Base-by-base conservation (phyloP, 35 echinoderm and acorn worm genomes). In the Ptychodera flava region DNA sequence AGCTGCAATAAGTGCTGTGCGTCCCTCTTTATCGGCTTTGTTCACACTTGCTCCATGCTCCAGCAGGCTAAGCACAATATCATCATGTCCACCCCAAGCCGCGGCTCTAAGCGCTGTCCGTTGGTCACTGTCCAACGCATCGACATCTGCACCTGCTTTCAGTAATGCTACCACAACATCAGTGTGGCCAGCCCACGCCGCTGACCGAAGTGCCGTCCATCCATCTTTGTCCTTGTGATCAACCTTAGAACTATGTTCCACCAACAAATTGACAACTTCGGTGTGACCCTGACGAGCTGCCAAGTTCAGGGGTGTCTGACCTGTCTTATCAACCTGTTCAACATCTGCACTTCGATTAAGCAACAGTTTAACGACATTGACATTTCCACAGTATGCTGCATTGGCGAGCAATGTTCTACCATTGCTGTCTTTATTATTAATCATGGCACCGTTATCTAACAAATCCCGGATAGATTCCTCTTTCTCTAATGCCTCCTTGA, bases 161-260 rank as follows among this genome's bases (percentile, higher is more conserved):
- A 98, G 88, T 35, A 98, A 85, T 14, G 95, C 88, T 85, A 83
- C 81, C 28, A 98, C 95, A 0, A 98, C 95, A 80, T 98, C 95
- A 15, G 95, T 92, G 84, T 98, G 95, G 64, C 95, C 95, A 85
- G 92, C 95, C 95, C 95, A 98, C 30, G 95, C 95, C 32, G 95
- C 93, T 85, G 95, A 94, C n/a, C 95, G 90, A n/a, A 98, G 87
- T 78, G 95, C 92, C 33, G 95, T 98, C 95, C 95, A 98, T 22
- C 95, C 95, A 85, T 98, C 95, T 79, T 98, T 91, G 82, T 98
- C 95, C 16, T 92, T 90, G 84, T 98, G 95, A 78, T 98, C 95
- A 79, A 98, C 64, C 77, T 98, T 85, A 38, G 90, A 84, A 64
- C 82, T 87, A 84, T 91, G 90, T 35, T 91, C 82, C 29, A 98